These are phyloP conservation scores for Odontophorus gujanensis DNA, from an alignment of 2,113 vertebrate species.

Conservation along the genomic window DNA sequence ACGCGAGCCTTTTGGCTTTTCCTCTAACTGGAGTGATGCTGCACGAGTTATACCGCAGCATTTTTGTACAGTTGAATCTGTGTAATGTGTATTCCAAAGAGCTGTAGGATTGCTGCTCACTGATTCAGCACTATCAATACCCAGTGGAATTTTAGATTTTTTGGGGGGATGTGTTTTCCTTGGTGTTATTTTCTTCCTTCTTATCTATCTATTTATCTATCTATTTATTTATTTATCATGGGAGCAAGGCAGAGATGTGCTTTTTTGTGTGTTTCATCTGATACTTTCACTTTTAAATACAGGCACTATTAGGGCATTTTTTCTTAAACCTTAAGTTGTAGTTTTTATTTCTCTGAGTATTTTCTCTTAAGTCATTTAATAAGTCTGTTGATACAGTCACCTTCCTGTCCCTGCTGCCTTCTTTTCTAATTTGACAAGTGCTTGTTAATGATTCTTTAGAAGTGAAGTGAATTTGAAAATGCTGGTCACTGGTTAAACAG, in stretches of 20 bases:
- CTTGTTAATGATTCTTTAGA: background rate
- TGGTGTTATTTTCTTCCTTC: accelerated
- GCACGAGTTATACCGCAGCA: background rate
- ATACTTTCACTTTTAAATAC: constrained; percentile 45
- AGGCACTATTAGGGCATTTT: background rate
- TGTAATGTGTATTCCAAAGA: background rate
- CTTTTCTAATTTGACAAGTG: background rate
- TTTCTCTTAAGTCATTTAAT: background rate
- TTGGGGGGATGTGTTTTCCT: background rate
- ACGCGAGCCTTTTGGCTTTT: background rate
- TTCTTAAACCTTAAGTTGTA: background rate
- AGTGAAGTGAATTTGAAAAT: background rate
- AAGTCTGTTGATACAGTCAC: background rate
- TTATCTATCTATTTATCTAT: no score
- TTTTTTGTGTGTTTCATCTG: background rate
- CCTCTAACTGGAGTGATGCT: background rate
- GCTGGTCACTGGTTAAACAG: background rate
- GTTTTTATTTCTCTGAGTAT: background rate
- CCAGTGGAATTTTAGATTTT: background rate
- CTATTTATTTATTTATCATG: background rate
- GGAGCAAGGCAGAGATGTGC: background rate
- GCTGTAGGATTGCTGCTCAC: background rate
- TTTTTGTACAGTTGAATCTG: background rate
- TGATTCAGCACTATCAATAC: background rate
- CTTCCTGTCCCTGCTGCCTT: accelerated